Base-by-base conservation (phyloP, 2,797 vertebrate species). In the Sebastes goodei region DNA sequence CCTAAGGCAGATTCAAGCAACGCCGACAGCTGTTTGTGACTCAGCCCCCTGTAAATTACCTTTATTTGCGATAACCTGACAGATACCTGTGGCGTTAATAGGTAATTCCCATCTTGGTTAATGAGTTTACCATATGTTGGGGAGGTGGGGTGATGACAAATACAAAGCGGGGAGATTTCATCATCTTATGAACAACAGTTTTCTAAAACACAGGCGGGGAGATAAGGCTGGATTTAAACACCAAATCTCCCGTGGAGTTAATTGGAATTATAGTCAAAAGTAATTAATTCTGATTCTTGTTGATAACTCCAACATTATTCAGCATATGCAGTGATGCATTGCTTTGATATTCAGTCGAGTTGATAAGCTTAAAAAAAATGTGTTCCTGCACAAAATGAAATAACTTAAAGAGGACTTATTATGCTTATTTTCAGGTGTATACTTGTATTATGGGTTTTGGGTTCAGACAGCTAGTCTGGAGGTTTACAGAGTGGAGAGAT, bases 221-320 rank as follows among this genome's bases (percentile, higher is more conserved):
- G 76, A 91, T 80, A 78, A 91, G 60, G 80, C 56, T 10, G 29
- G 23, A 35, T 76, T 76, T 68, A 76, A 87, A 71, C 46, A 71
- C 46, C 32, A 81, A 82, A 71, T 80, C 53, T 64, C 71, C 71
- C 23, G 1, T 21, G 23, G 81, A 86, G 81, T 85, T 83, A 86
- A 91, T 90, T 89, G 80, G 68, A 88, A 85, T 90, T 82, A 72
- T 57, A 81, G 85, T 84, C 74, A 68, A 76, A 92, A 67, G 61
- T 89, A 85, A 88, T 92, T 88, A 87, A 62, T 66, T 76, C 69
- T 56, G 79, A 89, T 71, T 75, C 74, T 81, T 75, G 83, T 82
- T 81, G 81, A 91, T 86, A 80, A 81, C 52, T 57, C 21, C n/a
- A n/a, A 30, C 10, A 21, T 65, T 78, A 80, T 80, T 74, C 61